Evolutionary conservation across 2,888 invertebrate species (phyloP), one percentile per base, ranked within the genome.

Genomic region (Sarcophaga caerulescens): DNA sequence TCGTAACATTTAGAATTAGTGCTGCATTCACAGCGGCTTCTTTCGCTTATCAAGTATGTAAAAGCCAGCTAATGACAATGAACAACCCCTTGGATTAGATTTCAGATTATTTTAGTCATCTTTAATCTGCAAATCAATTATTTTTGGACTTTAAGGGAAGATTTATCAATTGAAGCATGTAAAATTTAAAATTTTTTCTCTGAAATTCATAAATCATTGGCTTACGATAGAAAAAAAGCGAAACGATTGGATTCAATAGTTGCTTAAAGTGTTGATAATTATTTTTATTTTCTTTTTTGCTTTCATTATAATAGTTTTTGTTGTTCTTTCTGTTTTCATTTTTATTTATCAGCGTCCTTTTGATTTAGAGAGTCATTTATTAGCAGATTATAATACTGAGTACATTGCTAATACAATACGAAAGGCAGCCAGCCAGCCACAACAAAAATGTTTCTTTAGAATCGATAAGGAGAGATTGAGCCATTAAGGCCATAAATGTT

Each of bases 291-390:
- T 11, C 69, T 25, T 70, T 59, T 19, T 35, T 4, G 25, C 4
- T 21, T 21, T 63, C 2, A n/a, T 60, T 25, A 1, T 14, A 23
- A 1, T 35, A 35, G 6, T 35, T 35, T 17, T 21, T 8, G n/a
- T 4, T 68, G 14, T 59, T 60, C 5, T 66, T 21, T 59, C 62
- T 68, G 52, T 60, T 60, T n/a, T 60, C 3, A 60, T 19, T 75
- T 47, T 35, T 69, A 65, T 63, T 60, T 68, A 60, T 60, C 17
- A 17, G 19, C 59, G 66, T 60, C 19, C 12, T 14, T 68, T 66
- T 75, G 52, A 62, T 81, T 74, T 59, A 57, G 62, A 57, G 14
- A 57, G 62, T 19, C 21, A 81, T 75, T 75, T 69, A 69, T 69
- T 81, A 57, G 44, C 6, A 62, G 12, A 75, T 81, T 78, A 68